phyloP scores from a whole-genome alignment of 2,888 invertebrate genomes.

The Lapara coniferarum region DNA sequence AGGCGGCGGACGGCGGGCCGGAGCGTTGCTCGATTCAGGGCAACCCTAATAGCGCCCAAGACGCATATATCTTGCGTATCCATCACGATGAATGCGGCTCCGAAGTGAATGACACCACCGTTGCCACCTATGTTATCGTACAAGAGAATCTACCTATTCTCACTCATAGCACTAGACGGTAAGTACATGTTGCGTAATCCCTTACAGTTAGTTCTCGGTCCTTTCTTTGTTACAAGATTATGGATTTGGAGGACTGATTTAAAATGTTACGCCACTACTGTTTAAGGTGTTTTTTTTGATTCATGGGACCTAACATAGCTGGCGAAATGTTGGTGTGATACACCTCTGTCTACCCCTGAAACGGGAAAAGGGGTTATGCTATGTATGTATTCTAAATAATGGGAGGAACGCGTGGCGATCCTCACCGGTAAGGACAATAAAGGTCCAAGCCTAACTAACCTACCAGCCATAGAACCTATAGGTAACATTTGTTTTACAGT shows the following conservation, averaged over 20 bases:
- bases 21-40: constrained; percentile 90
- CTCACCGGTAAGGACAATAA: too few relatives aligned
- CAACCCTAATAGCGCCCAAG: constrained; percentile 87
- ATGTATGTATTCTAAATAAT: too few relatives aligned
- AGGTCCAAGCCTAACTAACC: too few relatives aligned
- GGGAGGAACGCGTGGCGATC: too few relatives aligned
- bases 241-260: too few relatives aligned
- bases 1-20: constrained; percentile 87
- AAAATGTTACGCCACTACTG: too few relatives aligned
- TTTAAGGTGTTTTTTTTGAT: too few relatives aligned
- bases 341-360: too few relatives aligned
- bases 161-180: constrained; percentile 90
- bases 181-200: constrained; percentile 34
- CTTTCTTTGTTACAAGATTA: background rate
- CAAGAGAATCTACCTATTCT: constrained; percentile 92
- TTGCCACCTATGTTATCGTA: constrained; percentile 91
- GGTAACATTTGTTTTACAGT: constrained; percentile 62
- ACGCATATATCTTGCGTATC: constrained; percentile 89
- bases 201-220: background rate
- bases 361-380: too few relatives aligned
- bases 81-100: constrained; percentile 90
- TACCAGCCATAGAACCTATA: too few relatives aligned
- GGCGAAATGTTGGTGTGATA: too few relatives aligned
- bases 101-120: constrained; percentile 89
- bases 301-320: too few relatives aligned